A percentile compares a stretch with the other conserved stretches of the same genome.
phyloP scores from a whole-genome alignment of 2,113 vertebrate species.

The Takifugu flavidus region DNA sequence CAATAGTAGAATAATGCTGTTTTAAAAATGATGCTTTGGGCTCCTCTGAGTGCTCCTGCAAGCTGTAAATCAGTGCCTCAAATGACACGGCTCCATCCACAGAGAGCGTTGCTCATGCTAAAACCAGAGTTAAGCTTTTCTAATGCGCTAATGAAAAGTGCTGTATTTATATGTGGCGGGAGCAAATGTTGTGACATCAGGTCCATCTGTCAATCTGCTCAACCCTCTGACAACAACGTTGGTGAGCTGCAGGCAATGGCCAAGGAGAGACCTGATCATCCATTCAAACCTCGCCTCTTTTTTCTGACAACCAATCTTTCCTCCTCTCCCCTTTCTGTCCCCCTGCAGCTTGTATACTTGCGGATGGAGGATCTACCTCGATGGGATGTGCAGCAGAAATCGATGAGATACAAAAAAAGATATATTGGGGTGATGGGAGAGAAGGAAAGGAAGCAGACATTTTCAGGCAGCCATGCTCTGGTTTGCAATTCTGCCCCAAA shows the following conservation, averaged over 20 bases:
- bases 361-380: constrained; percentile 45
- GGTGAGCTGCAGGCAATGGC: constrained; percentile 36
- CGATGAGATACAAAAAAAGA: constrained; percentile 48
- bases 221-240: constrained; percentile 60
- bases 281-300: constrained; percentile 45
- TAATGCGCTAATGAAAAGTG: constrained; percentile 61
- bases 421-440: background rate
- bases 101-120: constrained; percentile 45
- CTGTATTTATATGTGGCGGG: constrained; percentile 49
- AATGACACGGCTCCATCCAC: constrained; percentile 37
- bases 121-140: constrained; percentile 52
- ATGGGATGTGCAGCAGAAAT: constrained; percentile 52
- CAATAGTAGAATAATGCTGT: constrained; percentile 8
- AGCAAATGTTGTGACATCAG: constrained; percentile 53
- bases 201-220: constrained; percentile 57
- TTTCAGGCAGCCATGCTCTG: constrained; percentile 7
- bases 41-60: background rate
- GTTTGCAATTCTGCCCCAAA: constrained; percentile 2
- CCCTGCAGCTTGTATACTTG: constrained; percentile 23
- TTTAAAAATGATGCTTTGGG: constrained; percentile 16
- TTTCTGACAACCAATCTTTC: constrained; percentile 40
- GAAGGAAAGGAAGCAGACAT: constrained; percentile 20
- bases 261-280: constrained; percentile 36
- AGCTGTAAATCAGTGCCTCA: constrained; percentile 30
- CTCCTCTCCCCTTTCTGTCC: constrained; percentile 12